A percentile compares a stretch with the other conserved stretches of the same genome.
These are phyloP conservation scores for Oryctes rhinoceros DNA, from an alignment of 1,140 invertebrate genomes.

Conservation along the genomic window DNA sequence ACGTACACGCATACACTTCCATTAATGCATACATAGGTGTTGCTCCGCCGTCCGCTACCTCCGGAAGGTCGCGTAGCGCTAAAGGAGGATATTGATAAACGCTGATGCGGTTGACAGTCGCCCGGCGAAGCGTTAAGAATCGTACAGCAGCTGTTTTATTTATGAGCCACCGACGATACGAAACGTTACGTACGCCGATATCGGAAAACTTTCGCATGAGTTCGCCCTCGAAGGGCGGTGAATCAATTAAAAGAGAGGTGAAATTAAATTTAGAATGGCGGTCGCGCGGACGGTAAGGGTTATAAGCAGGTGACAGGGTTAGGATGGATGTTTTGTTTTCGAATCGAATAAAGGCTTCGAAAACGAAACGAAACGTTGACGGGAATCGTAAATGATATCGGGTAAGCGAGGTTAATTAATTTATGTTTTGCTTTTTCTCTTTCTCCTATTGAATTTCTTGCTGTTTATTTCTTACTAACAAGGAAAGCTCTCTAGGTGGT, in stretches of 20 bases:
- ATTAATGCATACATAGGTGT: too few species aligned
- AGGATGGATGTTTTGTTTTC: slow-evolving; percentile 15
- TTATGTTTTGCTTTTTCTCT: too few species aligned
- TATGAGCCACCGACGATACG: neutral
- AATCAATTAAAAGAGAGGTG: slow-evolving; percentile 22
- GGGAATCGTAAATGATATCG: neutral
- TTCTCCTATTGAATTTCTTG: too few species aligned
- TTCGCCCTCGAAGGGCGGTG: neutral
- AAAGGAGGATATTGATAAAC: slow-evolving; percentile 13
- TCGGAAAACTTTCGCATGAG: slow-evolving; percentile 21
- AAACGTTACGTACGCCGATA: neutral
- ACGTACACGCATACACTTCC: too few species aligned
- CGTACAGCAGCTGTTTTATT: slow-evolving; percentile 10
- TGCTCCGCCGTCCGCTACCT: too few species aligned
- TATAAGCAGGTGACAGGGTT: neutral
- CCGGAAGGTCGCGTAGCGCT: neutral
- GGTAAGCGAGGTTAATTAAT: too few species aligned
- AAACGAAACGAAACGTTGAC: neutral
- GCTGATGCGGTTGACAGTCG: slow-evolving; percentile 16
- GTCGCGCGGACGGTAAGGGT: neutral
- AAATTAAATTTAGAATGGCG: slow-evolving; percentile 4
- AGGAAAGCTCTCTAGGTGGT: too few species aligned
- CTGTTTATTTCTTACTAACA: too few species aligned
- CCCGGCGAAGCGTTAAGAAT: slow-evolving; percentile 7
- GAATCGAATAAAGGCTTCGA: neutral